Percentiles rank a stretch among this genome's conserved stretches.
These are phyloP conservation scores for Spisula solida DNA, from an alignment of 2,888 invertebrate genomes.

Conservation along the genomic window DNA sequence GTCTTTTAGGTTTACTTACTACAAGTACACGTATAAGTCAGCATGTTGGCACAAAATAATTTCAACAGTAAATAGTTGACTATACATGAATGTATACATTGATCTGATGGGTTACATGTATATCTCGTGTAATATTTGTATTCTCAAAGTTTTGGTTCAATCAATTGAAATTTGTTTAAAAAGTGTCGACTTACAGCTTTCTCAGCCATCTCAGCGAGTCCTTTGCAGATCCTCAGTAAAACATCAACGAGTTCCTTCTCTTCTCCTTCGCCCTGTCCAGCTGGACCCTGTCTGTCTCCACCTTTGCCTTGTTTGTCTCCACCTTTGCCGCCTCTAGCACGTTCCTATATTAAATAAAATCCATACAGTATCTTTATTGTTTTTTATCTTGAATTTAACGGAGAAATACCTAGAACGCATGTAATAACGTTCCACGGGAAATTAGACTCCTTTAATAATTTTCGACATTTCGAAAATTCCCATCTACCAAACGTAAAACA, in stretches of 20 bases:
- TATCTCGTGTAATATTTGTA: background rate
- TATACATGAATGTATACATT: too few species aligned
- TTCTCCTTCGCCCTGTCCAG: background rate
- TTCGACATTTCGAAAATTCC: too few species aligned
- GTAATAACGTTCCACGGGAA: background rate
- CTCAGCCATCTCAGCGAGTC: background rate
- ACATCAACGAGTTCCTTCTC: background rate
- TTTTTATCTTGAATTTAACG: background rate
- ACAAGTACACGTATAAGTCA: too few species aligned
- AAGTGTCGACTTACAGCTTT: background rate
- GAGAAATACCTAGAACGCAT: background rate
- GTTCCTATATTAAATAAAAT: background rate
- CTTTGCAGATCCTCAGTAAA: background rate
- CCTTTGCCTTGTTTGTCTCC: background rate
- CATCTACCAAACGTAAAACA: too few species aligned
- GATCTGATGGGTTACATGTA: too few species aligned
- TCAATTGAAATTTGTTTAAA: background rate
- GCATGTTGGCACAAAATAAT: too few species aligned
- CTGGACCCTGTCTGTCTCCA: background rate
- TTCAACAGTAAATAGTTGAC: too few species aligned
- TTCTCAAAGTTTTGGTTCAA: background rate
- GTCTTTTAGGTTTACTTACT: too few species aligned
- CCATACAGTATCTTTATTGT: background rate
- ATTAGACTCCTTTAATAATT: background rate
- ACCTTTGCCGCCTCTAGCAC: background rate